Evolutionary conservation across 1,140 invertebrate species (phyloP), one percentile per base, ranked within the genome.

Genomic region (Paramacrobiotus metropolitanus): DNA sequence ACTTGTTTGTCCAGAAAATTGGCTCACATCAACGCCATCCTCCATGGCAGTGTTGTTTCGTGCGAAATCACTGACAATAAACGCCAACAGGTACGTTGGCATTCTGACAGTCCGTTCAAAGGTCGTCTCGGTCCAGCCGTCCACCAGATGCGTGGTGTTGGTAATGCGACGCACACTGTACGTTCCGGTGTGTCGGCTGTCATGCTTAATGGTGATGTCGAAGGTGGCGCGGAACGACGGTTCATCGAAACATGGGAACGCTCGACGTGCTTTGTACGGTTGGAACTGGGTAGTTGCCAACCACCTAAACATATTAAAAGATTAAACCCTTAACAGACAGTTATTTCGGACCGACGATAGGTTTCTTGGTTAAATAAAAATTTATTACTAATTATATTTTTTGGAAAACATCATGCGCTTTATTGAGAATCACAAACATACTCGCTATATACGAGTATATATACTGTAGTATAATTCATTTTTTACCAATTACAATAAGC

Each of bases 81-180:
- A 89, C 68, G 85, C 88, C 0, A 83, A 80, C 1, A 93, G 72
- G 68, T 94, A 95, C 0, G 88, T 91, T 1, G 88, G 89, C 89
- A 94, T 94, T 20, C 81, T 81, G 0, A 86, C 81, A 61, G 84
- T 86, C 67, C 82, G 80, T 59, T 81, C 72, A 73, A 92, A 95
- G n/a, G 71, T 77, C 0, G 74, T 76, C 24, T 65, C 61, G 18
- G 65, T 40, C 34, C 73, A 61, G n/a, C 63, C 66, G 15, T 55
- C 44, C 60, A 66, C 60, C 20, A 62, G 4, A 30, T n/a, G 40
- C 21, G 28, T 30, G 31, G 1, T 21, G 28, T 31, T 62, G 28
- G 2, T 61, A 31, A 9, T 60, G 21, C 63, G 62, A 3, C 72
- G 74, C 75, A 77, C 76, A 64, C 77, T 77, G 29, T 75, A 75